Percentiles rank a stretch among this genome's conserved stretches.
Evolutionary conservation across 2,113 vertebrate species (phyloP).

Genomic region (Tichodroma muraria): DNA sequence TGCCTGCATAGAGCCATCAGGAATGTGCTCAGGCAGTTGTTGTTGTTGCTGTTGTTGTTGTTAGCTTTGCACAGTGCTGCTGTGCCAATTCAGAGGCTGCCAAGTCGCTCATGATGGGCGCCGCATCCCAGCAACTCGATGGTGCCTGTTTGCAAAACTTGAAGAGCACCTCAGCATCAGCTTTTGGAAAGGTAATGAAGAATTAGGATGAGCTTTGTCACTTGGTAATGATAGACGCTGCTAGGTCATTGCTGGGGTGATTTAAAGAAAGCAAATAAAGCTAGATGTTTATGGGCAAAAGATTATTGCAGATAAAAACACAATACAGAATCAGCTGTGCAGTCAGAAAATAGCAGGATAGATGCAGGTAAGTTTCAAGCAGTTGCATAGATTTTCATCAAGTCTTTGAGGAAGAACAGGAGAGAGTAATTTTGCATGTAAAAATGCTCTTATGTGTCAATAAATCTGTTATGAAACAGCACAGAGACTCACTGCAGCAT

Average conservation of each 20-base stretch:
- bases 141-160: neutral
- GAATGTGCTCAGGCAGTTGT: neutral
- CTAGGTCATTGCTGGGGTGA: neutral
- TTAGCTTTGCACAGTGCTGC: accelerated
- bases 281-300: neutral
- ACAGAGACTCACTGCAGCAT: neutral
- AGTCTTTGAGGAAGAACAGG: neutral
- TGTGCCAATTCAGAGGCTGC: neutral
- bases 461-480: neutral
- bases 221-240: neutral
- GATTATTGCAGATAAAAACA: neutral
- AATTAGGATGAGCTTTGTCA: neutral
- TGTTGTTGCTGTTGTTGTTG: neutral
- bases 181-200: neutral
- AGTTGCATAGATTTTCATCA: neutral
- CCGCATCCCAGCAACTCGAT: accelerated
- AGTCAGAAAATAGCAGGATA: neutral
- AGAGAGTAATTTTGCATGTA: neutral
- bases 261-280: neutral
- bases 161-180: neutral
- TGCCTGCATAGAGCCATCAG: neutral
- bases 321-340: accelerated
- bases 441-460: neutral
- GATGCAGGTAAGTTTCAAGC: neutral
- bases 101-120: neutral